A percentile compares a stretch with the other conserved stretches of the same genome.
phyloP scores from a whole-genome alignment of 2,888 invertebrate genomes.

The Tenthredo scrophulariae region DNA sequence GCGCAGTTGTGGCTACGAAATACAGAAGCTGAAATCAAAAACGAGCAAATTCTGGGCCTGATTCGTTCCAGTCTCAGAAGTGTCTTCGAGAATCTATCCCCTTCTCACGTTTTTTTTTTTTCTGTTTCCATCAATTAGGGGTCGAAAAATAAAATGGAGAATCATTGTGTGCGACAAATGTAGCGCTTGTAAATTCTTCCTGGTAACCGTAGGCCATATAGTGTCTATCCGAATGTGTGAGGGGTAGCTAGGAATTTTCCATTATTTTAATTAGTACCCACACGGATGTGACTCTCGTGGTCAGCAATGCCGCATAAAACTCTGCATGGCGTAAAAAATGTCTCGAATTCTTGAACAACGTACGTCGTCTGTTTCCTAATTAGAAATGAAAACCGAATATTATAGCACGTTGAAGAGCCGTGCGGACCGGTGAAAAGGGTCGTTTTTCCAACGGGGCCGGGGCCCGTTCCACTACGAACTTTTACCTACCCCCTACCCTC shows the following conservation, averaged over 20 bases:
- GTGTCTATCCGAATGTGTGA: background rate
- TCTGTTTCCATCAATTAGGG: background rate
- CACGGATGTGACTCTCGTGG: background rate
- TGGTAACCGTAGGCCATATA: background rate
- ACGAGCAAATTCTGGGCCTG: background rate
- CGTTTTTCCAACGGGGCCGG: background rate
- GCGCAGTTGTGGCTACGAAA: background rate
- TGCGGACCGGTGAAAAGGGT: background rate
- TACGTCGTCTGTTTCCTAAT: constrained; percentile 36
- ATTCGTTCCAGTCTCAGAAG: too few relatives aligned
- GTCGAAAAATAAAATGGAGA: too few relatives aligned
- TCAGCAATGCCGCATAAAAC: background rate
- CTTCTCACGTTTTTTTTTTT: too few relatives aligned
- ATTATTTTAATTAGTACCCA: constrained; percentile 44
- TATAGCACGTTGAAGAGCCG: constrained; percentile 8
- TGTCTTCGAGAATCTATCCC: too few relatives aligned
- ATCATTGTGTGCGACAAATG: too few relatives aligned
- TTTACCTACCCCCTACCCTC: background rate
- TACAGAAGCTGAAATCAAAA: background rate
- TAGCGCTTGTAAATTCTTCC: background rate
- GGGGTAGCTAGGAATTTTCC: constrained; percentile 32
- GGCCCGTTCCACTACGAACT: background rate
- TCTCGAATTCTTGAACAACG: background rate
- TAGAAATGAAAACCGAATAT: constrained; percentile 44
- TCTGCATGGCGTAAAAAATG: background rate